Evolutionary conservation across 2,888 invertebrate species (phyloP), one percentile per base, ranked within the genome.

Genomic region (Encarsia formosa): DNA sequence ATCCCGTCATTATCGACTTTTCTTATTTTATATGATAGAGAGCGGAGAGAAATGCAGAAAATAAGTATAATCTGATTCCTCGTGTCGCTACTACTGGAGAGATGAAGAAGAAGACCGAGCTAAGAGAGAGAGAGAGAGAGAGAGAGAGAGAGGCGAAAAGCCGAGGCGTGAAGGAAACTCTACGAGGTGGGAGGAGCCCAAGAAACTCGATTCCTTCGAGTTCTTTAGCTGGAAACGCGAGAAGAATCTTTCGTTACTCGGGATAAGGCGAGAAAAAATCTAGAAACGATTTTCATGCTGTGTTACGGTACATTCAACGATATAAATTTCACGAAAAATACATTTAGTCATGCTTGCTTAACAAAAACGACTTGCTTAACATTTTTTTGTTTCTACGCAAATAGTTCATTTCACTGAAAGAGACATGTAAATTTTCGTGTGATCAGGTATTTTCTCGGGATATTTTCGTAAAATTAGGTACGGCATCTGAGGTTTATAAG

Each of bases 131-230:
- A 15, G 5, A 23, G 13, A 45, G 45, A 38, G 13, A 24, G 16
- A 5, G 38, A 18, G 32, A 29, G 19, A 34, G 44, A 9, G 31
- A 24, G 29, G 24, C 19, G 20, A 6, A n/a, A 39, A 23, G 20
- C n/a, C 37, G 38, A 26, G 29, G 37, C 34, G 31, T 43, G 35
- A 26, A 24, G 24, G 29, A 44, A 32, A 31, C 11, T n/a, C n/a
- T n/a, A 40, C 38, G 41, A 32, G 45, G 40, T 13, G n/a, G 44
- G 44, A 26, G 26, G 26, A 11, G 11, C 11, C 8, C 8, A 11
- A 26, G 11, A 47, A 54, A 59, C 48, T 59, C 50, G 47, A 54
- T 59, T 59, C 16, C 47, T n/a, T 40, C 47, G 45, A 55, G 52
- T 57, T 57, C 40, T 55, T 34, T n/a, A n/a, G n/a, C n/a, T n/a